Evolutionary conservation across 2,888 invertebrate species (phyloP).

Genomic region (Eugnorisma glareosa): DNA sequence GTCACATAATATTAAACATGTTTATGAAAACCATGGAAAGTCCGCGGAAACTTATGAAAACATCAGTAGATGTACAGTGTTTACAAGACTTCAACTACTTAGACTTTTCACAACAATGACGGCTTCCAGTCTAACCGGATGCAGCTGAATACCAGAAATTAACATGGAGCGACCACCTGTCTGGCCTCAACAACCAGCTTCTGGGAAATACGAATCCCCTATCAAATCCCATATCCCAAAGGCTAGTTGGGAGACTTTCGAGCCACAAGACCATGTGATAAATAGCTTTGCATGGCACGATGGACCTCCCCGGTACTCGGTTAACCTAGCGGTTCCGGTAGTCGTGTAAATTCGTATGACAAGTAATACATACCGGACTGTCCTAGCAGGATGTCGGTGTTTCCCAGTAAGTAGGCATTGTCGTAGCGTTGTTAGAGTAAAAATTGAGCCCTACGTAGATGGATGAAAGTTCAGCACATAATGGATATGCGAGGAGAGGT

Average conservation of each 20-base stretch:
- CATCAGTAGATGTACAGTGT: not conserved
- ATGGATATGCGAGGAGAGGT: not conserved
- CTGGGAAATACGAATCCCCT: not conserved
- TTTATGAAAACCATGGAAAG: constrained; percentile 1
- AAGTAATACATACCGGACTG: not conserved
- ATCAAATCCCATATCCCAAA: no score
- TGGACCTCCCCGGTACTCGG: not conserved
- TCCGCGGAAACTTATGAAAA: not conserved
- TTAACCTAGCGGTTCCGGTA: not conserved
- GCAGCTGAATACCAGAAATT: not conserved
- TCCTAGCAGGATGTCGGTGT: constrained; percentile 8
- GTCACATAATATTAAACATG: constrained; percentile 8
- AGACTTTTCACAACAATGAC: not conserved
- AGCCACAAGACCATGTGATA: not conserved
- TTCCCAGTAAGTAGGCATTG: constrained; percentile 9
- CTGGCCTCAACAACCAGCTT: not conserved
- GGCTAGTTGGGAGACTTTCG: not conserved
- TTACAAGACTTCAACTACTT: not conserved
- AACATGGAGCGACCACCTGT: not conserved
- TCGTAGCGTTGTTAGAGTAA: no score
- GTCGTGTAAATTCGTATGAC: not conserved
- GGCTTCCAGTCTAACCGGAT: not conserved
- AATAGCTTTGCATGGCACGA: not conserved
- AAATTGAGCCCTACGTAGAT: not conserved
- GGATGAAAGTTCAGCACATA: no score